Conservation (phyloP, 2,113 vertebrate genomes). For the Dolichallabes microphthalmus region DNA sequence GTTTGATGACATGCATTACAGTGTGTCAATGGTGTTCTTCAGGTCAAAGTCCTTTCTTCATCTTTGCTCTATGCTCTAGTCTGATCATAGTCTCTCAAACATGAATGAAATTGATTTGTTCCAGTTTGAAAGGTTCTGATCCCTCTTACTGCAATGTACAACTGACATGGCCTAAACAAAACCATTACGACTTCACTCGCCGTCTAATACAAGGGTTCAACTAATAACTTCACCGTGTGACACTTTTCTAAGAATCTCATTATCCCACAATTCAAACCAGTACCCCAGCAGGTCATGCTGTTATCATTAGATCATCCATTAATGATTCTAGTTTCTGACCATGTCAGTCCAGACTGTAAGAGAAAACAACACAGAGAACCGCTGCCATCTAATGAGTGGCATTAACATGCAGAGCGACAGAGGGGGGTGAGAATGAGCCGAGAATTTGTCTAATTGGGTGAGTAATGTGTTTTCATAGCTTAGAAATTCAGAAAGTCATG, state of each 20-base stretch:
- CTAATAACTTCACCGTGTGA: constrained; percentile 23
- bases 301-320: constrained; percentile 18
- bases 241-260: not conserved
- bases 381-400: constrained; percentile 14
- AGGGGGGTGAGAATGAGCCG: constrained; percentile 15
- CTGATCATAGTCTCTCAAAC: constrained; percentile 27
- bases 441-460: constrained; percentile 24
- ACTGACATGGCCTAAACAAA: not conserved
- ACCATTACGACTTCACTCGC: constrained; percentile 17
- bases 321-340: not conserved
- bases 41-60: constrained; percentile 5
- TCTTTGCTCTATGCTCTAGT: constrained; percentile 23
- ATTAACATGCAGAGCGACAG: constrained; percentile 41
- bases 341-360: not conserved
- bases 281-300: constrained; percentile 1
- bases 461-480: constrained; percentile 11
- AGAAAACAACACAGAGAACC: constrained; percentile 17
- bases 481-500: constrained; percentile 6
- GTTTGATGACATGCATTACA: constrained; percentile 10
- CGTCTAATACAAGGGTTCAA: not conserved
- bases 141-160: constrained; percentile 36
- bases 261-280: constrained; percentile 18
- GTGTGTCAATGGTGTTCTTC: constrained; percentile 20
- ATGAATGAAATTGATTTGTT: constrained; percentile 49
- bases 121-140: constrained; percentile 25